Evolutionary conservation across 1,140 invertebrate species (phyloP).

Genomic region (Alviniconcha marisindica): DNA sequence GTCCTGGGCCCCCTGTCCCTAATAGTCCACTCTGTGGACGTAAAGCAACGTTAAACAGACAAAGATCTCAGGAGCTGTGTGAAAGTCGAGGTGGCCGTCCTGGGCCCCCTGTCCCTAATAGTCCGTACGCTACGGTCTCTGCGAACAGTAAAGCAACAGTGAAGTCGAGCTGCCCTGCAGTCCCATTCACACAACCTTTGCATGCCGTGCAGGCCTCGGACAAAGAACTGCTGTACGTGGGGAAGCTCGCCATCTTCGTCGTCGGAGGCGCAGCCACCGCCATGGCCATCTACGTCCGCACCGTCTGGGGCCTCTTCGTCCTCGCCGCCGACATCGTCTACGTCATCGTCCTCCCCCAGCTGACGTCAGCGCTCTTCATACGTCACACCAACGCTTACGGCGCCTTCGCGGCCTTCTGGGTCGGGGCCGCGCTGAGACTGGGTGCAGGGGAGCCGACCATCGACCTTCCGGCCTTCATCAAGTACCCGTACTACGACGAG

Average conservation of each 20-base stretch:
- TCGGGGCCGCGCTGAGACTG: slow-evolving; percentile 56
- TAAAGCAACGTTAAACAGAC: too few species aligned
- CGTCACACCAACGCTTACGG: slow-evolving; percentile 63
- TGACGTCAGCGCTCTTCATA: slow-evolving; percentile 65
- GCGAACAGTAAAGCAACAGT: too few species aligned
- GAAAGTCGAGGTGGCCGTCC: too few species aligned
- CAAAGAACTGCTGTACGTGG: slow-evolving; percentile 62
- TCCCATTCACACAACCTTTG: too few species aligned
- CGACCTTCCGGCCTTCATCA: slow-evolving; percentile 61
- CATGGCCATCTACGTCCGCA: slow-evolving; percentile 61
- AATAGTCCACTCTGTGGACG: too few species aligned
- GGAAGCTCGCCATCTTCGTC: slow-evolving; percentile 58
- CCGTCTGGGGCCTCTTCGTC: slow-evolving; percentile 69
- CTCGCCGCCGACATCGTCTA: slow-evolving; percentile 71
- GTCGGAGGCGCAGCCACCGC: slow-evolving; percentile 59
- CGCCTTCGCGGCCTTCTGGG: slow-evolving; percentile 56
- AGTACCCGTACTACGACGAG: slow-evolving; percentile 63
- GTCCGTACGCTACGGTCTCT: too few species aligned
- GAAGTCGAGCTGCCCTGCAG: too few species aligned
- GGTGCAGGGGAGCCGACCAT: slow-evolving; percentile 64
- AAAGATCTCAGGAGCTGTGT: too few species aligned
- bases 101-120: too few species aligned
- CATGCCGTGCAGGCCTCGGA: slow-evolving; percentile 66
- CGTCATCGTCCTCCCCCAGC: slow-evolving; percentile 68
- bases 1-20: too few species aligned